Percentiles rank a stretch among this genome's conserved stretches.
phyloP scores from a whole-genome alignment of 2,888 invertebrate species.

The Ophion ventricosus region DNA sequence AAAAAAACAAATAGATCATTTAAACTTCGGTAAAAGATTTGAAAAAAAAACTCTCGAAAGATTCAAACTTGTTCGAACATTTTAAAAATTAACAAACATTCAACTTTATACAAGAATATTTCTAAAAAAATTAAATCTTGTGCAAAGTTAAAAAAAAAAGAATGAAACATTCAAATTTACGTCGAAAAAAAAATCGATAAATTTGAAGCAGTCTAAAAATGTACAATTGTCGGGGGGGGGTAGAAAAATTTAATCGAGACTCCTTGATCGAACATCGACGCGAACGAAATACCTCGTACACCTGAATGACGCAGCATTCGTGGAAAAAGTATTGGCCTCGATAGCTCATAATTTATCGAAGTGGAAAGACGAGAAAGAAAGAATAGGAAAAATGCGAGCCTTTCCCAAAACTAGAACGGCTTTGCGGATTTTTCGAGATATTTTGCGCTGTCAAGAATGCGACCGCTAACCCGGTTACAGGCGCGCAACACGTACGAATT shows the following conservation, averaged over 20 bases:
- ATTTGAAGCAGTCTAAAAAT: neutral
- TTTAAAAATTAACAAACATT: too few relatives aligned
- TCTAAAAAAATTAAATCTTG: too few relatives aligned
- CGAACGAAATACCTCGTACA: neutral
- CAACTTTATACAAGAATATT: too few relatives aligned
- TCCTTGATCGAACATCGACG: neutral
- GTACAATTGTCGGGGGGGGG: too few relatives aligned
- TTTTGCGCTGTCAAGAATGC: neutral
- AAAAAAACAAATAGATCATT: too few relatives aligned
- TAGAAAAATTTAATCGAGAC: neutral
- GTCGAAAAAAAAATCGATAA: too few relatives aligned
- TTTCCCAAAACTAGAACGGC: neutral
- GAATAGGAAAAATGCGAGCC: slow-evolving; percentile 9
- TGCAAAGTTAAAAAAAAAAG: too few relatives aligned
- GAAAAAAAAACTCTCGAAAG: too few relatives aligned
- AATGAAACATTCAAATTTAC: too few relatives aligned
- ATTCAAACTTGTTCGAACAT: too few relatives aligned
- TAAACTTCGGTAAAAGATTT: too few relatives aligned
- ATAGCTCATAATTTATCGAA: slow-evolving; percentile 24
- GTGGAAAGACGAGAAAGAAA: slow-evolving; percentile 7
- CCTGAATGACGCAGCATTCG: neutral
- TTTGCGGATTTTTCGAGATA: slow-evolving; percentile 26
- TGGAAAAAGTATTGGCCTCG: slow-evolving; percentile 2
- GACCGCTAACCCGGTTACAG: slow-evolving; percentile 68
- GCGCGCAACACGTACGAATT: slow-evolving; percentile 56